Evolutionary conservation across 2,797 vertebrate genomes (phyloP).

Genomic region (Lutjanus campechanus): DNA sequence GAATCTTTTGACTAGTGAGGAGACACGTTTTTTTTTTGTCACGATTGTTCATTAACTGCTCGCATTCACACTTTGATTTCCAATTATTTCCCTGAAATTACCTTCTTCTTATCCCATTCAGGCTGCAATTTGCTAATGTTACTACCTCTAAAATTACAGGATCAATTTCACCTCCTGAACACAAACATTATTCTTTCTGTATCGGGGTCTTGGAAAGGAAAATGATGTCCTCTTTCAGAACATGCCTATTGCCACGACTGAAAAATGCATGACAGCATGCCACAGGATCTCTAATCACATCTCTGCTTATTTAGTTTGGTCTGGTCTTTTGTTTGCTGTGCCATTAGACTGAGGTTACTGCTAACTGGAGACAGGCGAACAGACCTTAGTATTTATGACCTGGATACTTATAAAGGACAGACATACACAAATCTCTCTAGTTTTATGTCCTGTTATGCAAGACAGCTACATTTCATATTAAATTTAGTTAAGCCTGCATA

Average conservation of each 20-base stretch:
- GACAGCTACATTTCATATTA: slow-evolving; percentile 1
- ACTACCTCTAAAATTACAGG: slow-evolving; percentile 23
- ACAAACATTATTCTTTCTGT: slow-evolving; percentile 15
- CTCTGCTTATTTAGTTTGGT: slow-evolving; percentile 53
- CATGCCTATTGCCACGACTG: slow-evolving; percentile 36
- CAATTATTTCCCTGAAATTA: slow-evolving; percentile 17
- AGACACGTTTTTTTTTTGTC: not conserved
- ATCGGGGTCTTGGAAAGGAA: not conserved
- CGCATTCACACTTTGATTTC: slow-evolving; percentile 9
- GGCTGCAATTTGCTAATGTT: slow-evolving; percentile 1
- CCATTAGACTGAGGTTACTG: slow-evolving; percentile 57
- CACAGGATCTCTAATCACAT: slow-evolving; percentile 62
- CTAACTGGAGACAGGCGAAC: slow-evolving; percentile 36
- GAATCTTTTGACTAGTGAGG: not conserved
- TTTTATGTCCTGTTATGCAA: slow-evolving; percentile 12
- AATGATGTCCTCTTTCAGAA: slow-evolving; percentile 22
- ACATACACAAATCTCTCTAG: not conserved
- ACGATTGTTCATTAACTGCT: slow-evolving; percentile 5
- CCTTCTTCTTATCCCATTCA: slow-evolving; percentile 12
- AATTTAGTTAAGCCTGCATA: not conserved
- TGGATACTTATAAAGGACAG: slow-evolving; percentile 8
- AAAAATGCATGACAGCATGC: slow-evolving; percentile 58
- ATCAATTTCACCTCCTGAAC: slow-evolving; percentile 16
- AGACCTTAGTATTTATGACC: slow-evolving; percentile 53
- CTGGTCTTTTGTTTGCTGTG: slow-evolving; percentile 66